Evolutionary conservation across 2,797 vertebrate genomes (phyloP).

Genomic region (Thaleichthys pacificus): DNA sequence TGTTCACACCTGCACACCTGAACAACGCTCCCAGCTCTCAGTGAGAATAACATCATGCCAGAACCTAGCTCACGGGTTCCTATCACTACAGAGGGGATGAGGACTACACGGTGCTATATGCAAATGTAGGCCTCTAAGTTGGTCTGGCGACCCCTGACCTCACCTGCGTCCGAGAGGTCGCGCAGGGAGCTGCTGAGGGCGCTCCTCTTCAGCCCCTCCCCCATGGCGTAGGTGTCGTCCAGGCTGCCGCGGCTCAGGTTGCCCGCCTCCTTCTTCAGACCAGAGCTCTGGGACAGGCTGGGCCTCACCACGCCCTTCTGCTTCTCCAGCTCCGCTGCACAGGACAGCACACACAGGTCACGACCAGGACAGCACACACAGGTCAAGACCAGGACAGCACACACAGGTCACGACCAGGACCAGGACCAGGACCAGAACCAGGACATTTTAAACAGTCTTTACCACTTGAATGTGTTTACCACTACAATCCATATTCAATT

Average conservation of each 20-base stretch:
- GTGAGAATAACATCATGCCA: constrained; percentile 35
- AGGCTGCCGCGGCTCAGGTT: constrained; percentile 86
- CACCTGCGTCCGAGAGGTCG: constrained; percentile 96
- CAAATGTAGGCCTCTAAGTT: background rate
- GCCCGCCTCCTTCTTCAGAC: constrained; percentile 89
- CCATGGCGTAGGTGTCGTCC: constrained; percentile 90
- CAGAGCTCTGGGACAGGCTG: constrained; percentile 89
- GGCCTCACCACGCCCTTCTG: constrained; percentile 93
- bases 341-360: background rate
- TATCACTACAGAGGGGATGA: constrained; percentile 16
- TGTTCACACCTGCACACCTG: constrained; percentile 8
- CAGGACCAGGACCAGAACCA: background rate
- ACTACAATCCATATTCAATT: too few species aligned
- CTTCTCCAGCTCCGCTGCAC: constrained; percentile 92
- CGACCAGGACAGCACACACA: background rate
- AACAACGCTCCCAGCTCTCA: background rate
- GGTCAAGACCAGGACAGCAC: background rate
- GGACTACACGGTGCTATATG: background rate
- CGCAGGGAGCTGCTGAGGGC: constrained; percentile 94
- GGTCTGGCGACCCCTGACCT: constrained; percentile 36
- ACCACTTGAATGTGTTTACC: too few species aligned
- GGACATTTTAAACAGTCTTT: constrained; percentile 6
- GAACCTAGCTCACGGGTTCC: constrained; percentile 39
- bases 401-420: background rate
- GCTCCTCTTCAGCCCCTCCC: constrained; percentile 92